Percentiles rank a stretch among this genome's conserved stretches.
Conservation (phyloP, 2,888 invertebrate species). For the Tiliacea aurago region DNA sequence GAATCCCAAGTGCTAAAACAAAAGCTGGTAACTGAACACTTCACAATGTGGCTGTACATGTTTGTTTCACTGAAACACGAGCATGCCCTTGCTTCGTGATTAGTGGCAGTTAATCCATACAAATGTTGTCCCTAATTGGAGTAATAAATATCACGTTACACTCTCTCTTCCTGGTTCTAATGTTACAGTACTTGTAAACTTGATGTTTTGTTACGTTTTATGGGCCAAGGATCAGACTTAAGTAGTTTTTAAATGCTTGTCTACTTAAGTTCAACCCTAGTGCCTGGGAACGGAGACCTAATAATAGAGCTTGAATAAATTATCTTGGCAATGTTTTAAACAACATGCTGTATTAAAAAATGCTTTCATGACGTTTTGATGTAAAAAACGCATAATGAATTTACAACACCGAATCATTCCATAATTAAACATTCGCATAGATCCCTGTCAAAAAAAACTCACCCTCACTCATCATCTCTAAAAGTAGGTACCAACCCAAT, state of each 20-base stretch:
- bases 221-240: background rate
- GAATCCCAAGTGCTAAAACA: background rate
- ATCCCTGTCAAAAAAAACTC: background rate
- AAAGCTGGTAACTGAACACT: conserved; percentile 1
- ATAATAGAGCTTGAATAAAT: background rate
- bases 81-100: conserved; percentile 58
- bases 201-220: conserved; percentile 33
- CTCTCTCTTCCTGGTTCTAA: conserved; percentile 75
- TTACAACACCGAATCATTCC: background rate
- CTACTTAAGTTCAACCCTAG: background rate
- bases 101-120: conserved; percentile 70
- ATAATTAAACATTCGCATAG: background rate
- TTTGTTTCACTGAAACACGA: conserved; percentile 31
- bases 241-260: conserved; percentile 19
- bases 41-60: conserved; percentile 3
- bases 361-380: background rate
- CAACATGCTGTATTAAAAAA: too few species aligned
- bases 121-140: conserved; percentile 74
- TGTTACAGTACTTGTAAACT: conserved; percentile 45
- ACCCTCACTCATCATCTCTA: background rate
- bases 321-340: background rate
- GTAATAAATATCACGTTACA: conserved; percentile 76
- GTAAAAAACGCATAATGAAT: background rate
- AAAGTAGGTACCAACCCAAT: background rate
- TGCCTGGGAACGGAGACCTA: conserved; percentile 17